Evolutionary conservation across 35 echinoderm and acorn worm genomes (phyloP).

Genomic region (Eucidaris tribuloides): DNA sequence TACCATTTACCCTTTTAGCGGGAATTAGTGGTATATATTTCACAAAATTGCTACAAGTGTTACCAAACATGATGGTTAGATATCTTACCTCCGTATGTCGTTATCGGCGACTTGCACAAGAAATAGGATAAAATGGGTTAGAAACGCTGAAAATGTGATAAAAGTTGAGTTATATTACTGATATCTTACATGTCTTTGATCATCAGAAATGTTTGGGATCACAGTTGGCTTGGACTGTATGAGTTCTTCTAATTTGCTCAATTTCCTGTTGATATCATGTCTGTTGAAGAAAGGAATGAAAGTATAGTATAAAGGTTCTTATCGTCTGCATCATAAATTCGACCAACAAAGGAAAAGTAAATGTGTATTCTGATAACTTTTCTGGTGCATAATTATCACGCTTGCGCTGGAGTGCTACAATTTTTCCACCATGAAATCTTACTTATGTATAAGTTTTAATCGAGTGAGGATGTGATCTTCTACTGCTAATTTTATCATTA

Average conservation of each 20-base stretch:
- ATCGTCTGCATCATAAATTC: too few species aligned
- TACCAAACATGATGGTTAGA: not conserved
- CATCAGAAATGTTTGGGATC: not conserved
- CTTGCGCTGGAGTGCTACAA: too few species aligned
- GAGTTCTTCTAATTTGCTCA: not conserved
- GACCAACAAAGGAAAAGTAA: too few species aligned
- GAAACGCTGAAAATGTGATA: not conserved
- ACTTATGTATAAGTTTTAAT: too few species aligned
- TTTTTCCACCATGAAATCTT: too few species aligned
- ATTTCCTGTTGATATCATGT: not conserved
- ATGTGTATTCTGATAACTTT: too few species aligned
- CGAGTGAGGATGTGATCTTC: too few species aligned
- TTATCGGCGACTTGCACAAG: not conserved
- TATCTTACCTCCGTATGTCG: not conserved
- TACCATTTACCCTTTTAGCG: not conserved
- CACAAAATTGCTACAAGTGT: not conserved
- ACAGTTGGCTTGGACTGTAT: not conserved
- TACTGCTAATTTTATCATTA: too few species aligned
- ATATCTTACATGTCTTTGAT: not conserved
- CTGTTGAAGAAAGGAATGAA: too few species aligned
- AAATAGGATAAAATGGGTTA: too few species aligned
- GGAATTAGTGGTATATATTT: not conserved
- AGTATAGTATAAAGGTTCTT: too few species aligned
- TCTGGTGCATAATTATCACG: too few species aligned
- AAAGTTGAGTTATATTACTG: not conserved